Evolutionary conservation across 2,888 invertebrate genomes (phyloP), one percentile per base, ranked within the genome.

Genomic region (Tribolium freemani): DNA sequence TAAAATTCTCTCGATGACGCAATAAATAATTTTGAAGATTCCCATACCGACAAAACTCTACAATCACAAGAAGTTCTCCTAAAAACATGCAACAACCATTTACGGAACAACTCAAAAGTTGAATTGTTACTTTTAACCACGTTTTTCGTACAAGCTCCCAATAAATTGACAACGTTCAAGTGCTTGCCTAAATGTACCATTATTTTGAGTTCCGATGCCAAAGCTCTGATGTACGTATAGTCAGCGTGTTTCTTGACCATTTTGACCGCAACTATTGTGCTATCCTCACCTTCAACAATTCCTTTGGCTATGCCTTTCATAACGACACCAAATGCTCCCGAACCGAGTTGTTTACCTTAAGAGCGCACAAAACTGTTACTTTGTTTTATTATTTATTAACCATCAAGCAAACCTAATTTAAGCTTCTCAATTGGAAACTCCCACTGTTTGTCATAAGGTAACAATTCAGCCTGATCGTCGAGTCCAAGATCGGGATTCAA

Each of bases 181-280:
- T 98, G 97, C 82, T 95, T 94, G 0, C 98, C 98, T 76, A 98
- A 89, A 87, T 98, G 97, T 4, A 96, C 94, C 94, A 98, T 95
- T 72, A 98, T 97, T 88, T 98, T 98, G 13, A 98, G 88, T 85
- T 98, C 98, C 0, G 96, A 95, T 21, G 96, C 93, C 50, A 98
- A 87, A 0, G 98, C 96, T 83, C 93, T 93, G 74, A 97, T 93
- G 80, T 95, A 93, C 76, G 93, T 92, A 46, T 91, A 90, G 83
- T 97, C 96, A 0, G 96, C 94, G 53, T 93, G 93, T 77, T 93
- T 92, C 86, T 96, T 96, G 2, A 97, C 96, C 95, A 96, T 97
- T 88, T 98, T 98, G 0, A 98, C 97, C 0, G 98, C 98, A 0
- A 98, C 98, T 0, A 91, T 92, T 0, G 94, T 93, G 3, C 89